Conservation (phyloP, 2,888 invertebrate species). For the Tanaodytes sp. region DNA sequence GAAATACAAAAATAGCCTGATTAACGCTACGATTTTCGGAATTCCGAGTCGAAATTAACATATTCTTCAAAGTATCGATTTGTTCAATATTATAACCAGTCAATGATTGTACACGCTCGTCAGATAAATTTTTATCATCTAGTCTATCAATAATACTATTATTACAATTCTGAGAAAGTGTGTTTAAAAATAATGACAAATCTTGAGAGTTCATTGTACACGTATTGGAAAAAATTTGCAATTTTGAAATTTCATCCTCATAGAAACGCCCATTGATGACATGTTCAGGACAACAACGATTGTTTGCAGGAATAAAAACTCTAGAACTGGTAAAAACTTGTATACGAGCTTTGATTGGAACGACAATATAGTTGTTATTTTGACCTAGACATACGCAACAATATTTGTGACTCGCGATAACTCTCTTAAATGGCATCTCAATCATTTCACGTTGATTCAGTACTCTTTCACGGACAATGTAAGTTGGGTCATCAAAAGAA, state of each 20-base stretch:
- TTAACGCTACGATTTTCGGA: slow-evolving; percentile 9
- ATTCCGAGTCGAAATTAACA: slow-evolving; percentile 8
- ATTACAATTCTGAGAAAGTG: slow-evolving; percentile 4
- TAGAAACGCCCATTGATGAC: background rate
- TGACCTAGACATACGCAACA: slow-evolving; percentile 17
- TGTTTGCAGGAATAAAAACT: slow-evolving; percentile 25
- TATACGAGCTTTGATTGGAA: slow-evolving; percentile 18
- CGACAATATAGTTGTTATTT: background rate
- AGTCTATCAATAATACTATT: slow-evolving; percentile 7
- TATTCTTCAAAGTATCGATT: slow-evolving; percentile 8
- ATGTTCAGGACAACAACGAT: slow-evolving; percentile 28
- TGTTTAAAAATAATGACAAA: slow-evolving; percentile 12
- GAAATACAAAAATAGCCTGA: slow-evolving; percentile 15
- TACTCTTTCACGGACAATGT: background rate
- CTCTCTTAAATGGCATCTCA: slow-evolving; percentile 20
- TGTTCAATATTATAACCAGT: slow-evolving; percentile 5
- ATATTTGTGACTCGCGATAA: slow-evolving; percentile 15
- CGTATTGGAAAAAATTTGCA: slow-evolving; percentile 19
- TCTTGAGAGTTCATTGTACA: slow-evolving; percentile 8
- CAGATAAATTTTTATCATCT: slow-evolving; percentile 5
- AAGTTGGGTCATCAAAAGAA: slow-evolving; percentile 15
- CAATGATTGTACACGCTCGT: slow-evolving; percentile 8
- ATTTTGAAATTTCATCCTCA: background rate
- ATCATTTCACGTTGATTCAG: background rate
- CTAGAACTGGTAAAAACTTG: slow-evolving; percentile 11